Evolutionary conservation across 2,888 invertebrate species (phyloP), one percentile per base, ranked within the genome.

Genomic region (Drosophila neoperkinsi): DNA sequence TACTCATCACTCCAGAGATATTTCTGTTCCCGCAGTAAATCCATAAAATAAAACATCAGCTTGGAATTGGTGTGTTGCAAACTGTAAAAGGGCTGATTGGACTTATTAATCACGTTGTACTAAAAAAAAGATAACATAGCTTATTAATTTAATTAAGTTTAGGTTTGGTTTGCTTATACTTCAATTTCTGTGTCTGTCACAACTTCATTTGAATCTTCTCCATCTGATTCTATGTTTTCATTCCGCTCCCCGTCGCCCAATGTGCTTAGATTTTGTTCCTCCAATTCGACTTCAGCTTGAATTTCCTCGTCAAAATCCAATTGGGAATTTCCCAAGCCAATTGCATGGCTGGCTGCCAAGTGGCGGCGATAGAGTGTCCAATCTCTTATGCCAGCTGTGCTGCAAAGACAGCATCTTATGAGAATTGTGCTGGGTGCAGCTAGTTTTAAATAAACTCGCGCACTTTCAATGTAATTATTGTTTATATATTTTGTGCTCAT

Each of bases 341-440:
- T 18, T 0, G 46, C 16, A 36, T 81, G 81, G 0, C 2, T 25
- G 1, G 28, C 25, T 16, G 38, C 18, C 11, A 84, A 33, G 28
- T 82, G 84, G 4, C 43, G 18, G 5, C 58, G 6, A 51, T 69
- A 76, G 1, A 49, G 31, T 11, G 49, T 9, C 79, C 76, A 82
- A 4, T 62, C 51, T 11, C 36, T 56, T 18, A 77, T 43, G 1
- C 33, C 68, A 13, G 13, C 53, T 7, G 33, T 28, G 13, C 43
- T 64, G 55, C 82, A 82, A 9, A 77, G 57, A 18, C 71, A 50
- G 60, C 84, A 82, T 56, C 77, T 79, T 9, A 81, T 81, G 0
- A 68, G 3, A 30, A 79, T 33, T 30, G 41, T 53, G 11, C 18
- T 30, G 13, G 41, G 49, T 9, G 57, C 69, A 3, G 36, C 52